Conservation (phyloP, 2,113 vertebrate genomes). For the Xiphorhynchus elegans region DNA sequence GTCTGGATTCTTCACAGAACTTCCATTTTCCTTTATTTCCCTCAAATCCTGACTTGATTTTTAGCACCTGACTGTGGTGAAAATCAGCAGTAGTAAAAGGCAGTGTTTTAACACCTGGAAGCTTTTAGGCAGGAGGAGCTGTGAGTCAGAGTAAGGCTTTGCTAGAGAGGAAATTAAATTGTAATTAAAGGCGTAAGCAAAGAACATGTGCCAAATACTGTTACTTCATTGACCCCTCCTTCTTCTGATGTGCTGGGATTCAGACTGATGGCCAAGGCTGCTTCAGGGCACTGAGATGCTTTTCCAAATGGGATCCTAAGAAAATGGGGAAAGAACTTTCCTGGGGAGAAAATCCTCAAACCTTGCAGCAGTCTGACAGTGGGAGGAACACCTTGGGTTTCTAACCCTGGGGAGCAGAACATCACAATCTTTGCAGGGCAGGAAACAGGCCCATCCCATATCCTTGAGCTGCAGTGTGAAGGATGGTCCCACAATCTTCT, state of each 20-base stretch:
- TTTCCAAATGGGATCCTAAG: background rate
- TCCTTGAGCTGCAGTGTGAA: background rate
- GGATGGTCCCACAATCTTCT: background rate
- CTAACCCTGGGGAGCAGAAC: background rate
- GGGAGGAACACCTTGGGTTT: background rate
- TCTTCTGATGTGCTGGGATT: background rate
- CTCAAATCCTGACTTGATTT: slow-evolving; percentile 19
- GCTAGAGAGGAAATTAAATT: background rate
- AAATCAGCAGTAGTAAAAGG: background rate
- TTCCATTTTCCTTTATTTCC: slow-evolving; percentile 26
- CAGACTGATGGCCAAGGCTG: background rate
- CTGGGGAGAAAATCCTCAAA: background rate
- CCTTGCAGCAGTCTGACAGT: background rate
- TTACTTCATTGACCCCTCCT: background rate
- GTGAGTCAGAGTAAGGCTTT: background rate
- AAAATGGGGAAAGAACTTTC: background rate
- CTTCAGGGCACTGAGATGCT: background rate
- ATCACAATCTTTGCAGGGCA: background rate
- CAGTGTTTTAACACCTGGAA: background rate
- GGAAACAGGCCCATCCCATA: background rate
- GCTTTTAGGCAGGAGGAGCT: background rate
- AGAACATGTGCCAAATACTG: background rate
- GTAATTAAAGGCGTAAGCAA: background rate
- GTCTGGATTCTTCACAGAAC: background rate
- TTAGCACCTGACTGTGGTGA: background rate